Evolutionary conservation across 2,113 vertebrate genomes (phyloP).

Genomic region (Hippoglossus stenolepis): DNA sequence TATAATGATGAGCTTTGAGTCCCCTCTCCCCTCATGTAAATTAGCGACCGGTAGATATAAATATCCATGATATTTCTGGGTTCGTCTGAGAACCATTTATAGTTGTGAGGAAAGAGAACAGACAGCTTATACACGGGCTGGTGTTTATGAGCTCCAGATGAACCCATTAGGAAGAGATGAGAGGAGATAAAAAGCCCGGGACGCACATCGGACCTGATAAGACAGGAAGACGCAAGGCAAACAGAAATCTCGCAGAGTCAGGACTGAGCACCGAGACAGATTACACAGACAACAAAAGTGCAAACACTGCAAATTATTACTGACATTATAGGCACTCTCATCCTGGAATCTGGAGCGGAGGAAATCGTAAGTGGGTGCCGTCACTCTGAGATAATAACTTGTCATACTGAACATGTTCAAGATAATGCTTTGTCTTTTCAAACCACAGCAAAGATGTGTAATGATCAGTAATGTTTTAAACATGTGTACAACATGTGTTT

Average conservation of each 20-base stretch:
- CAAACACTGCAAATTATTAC: slow-evolving; percentile 39
- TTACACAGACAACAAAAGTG: slow-evolving; percentile 38
- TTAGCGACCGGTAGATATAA: slow-evolving; percentile 45
- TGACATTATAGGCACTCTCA: slow-evolving; percentile 9
- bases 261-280: slow-evolving; percentile 32
- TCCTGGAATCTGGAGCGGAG: slow-evolving; percentile 6
- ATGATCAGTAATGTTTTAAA: too few relatives aligned
- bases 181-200: slow-evolving; percentile 24
- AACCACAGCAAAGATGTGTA: background rate
- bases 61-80: slow-evolving; percentile 31
- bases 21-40: slow-evolving; percentile 17
- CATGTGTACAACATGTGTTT: too few relatives aligned
- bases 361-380: background rate
- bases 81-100: slow-evolving; percentile 21
- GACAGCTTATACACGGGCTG: slow-evolving; percentile 15
- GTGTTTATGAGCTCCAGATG: slow-evolving; percentile 42
- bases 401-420: too few relatives aligned
- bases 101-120: slow-evolving; percentile 4
- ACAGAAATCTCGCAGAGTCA: slow-evolving; percentile 63
- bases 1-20: slow-evolving; percentile 8
- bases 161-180: slow-evolving; percentile 44
- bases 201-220: slow-evolving; percentile 47
- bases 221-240: slow-evolving; percentile 52
- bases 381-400: slow-evolving; percentile 18
- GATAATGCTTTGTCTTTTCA: background rate